A percentile compares a stretch with the other conserved stretches of the same genome.
Evolutionary conservation across 2,113 vertebrate species (phyloP).

Genomic region (Ceyx margarethae): DNA sequence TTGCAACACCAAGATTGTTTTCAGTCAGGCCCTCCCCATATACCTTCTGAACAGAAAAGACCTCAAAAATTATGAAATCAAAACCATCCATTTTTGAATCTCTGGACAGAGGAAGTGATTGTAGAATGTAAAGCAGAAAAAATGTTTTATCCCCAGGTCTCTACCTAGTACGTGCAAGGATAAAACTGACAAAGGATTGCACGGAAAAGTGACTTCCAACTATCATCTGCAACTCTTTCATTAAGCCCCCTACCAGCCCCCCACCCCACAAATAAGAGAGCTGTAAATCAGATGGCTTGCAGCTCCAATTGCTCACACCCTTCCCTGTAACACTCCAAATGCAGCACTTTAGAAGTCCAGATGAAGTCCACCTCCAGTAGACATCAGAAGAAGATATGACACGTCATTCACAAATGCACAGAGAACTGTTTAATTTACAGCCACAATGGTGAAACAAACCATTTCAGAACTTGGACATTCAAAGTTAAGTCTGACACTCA

Average conservation of each 20-base stretch:
- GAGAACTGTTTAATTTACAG: conserved; percentile 73
- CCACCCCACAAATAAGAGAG: conserved; percentile 5
- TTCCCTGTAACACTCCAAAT: conserved; percentile 13
- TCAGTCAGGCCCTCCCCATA: not conserved
- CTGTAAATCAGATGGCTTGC: not conserved
- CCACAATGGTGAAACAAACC: conserved; percentile 70
- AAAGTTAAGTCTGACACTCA: conserved; percentile 71
- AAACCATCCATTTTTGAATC: not conserved
- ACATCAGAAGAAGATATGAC: conserved; percentile 62
- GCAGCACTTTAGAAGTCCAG: not conserved
- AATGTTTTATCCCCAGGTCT: not conserved
- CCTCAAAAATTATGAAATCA: not conserved
- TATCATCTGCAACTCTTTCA: not conserved
- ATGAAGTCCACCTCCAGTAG: conserved; percentile 24
- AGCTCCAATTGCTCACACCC: not conserved
- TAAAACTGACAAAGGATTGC: not conserved
- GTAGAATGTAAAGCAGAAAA: not conserved
- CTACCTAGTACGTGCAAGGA: not conserved
- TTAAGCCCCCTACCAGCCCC: not conserved
- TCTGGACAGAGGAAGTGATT: not conserved
- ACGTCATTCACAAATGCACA: conserved; percentile 68
- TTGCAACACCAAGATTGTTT: not conserved
- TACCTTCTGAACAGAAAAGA: not conserved
- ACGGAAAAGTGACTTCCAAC: not conserved
- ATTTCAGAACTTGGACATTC: conserved; percentile 68